These are phyloP conservation scores for Nerophis ophidion DNA, from an alignment of 2,113 vertebrate genomes.

Conservation along the genomic window DNA sequence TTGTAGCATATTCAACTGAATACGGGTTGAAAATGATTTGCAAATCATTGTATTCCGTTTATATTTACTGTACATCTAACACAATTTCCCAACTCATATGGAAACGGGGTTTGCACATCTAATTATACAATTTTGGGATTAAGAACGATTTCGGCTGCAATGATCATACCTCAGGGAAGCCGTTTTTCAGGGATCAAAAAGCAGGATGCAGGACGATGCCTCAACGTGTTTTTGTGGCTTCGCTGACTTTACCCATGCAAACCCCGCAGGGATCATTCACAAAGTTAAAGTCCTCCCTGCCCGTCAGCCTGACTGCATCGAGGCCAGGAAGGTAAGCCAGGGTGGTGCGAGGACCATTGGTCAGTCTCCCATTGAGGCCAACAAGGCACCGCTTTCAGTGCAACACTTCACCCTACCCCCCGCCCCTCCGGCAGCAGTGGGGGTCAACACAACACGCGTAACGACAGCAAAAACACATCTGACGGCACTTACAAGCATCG, in stretches of 20 bases:
- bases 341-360: conserved; percentile 30
- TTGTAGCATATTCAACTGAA: too few species aligned
- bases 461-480: conserved; percentile 4
- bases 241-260: conserved; percentile 31
- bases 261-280: conserved; percentile 18
- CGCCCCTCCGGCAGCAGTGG: conserved; percentile 10
- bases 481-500: conserved; percentile 11
- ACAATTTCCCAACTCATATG: too few species aligned
- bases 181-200: conserved; percentile 34
- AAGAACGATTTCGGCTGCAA: conserved; percentile 33
- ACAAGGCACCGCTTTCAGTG: conserved; percentile 62
- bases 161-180: conserved; percentile 25
- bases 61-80: too few species aligned
- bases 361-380: conserved; percentile 37
- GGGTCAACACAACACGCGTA: conserved; percentile 18
- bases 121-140: conserved; percentile 22
- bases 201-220: conserved; percentile 18
- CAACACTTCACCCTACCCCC: conserved; percentile 16
- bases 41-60: too few species aligned
- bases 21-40: too few species aligned
- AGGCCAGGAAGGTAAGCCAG: conserved; percentile 23
- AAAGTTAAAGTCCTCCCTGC: conserved; percentile 45
- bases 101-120: too few species aligned
- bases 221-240: conserved; percentile 36
- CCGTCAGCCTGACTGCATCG: conserved; percentile 22